phyloP scores from a whole-genome alignment of 1,140 invertebrate species.

The Parapsyche elsis region DNA sequence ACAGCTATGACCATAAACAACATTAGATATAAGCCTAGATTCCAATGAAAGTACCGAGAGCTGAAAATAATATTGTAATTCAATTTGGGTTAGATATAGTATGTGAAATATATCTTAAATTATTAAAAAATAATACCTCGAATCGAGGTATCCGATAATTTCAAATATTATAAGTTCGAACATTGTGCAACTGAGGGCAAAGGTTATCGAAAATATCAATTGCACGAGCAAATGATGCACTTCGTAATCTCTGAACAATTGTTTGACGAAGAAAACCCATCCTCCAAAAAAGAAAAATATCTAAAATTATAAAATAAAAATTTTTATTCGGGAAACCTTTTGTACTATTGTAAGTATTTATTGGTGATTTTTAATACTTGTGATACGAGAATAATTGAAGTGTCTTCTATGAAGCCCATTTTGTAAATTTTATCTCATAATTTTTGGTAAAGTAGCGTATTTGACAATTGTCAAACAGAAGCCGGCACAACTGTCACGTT shows the following conservation, averaged over 20 bases:
- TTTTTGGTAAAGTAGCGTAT: background rate
- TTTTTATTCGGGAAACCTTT: too few relatives aligned
- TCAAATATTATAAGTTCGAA: constrained; percentile 99
- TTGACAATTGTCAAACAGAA: background rate
- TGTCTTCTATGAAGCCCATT: constrained; percentile 66
- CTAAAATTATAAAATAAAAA: constrained; percentile 66
- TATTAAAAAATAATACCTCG: constrained; percentile 59
- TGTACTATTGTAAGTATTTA: too few relatives aligned
- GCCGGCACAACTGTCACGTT: constrained; percentile 32
- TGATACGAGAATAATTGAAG: constrained; percentile 65
- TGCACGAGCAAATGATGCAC: constrained; percentile 94
- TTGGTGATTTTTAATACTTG: constrained; percentile 58
- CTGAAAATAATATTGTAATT: constrained; percentile 68
- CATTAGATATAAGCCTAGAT: constrained; percentile 89
- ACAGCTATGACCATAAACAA: constrained; percentile 95
- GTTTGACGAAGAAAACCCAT: constrained; percentile 99
- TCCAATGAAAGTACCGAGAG: constrained; percentile 97
- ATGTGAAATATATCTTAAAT: constrained; percentile 7
- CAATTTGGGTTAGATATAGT: background rate
- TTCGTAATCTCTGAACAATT: constrained; percentile 98
- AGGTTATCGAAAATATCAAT: constrained; percentile 96
- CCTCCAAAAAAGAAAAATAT: constrained; percentile 95
- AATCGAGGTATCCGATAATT: constrained; percentile 92
- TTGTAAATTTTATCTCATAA: constrained; percentile 37
- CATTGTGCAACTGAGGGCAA: constrained; percentile 98